Evolutionary conservation across 1,140 invertebrate genomes (phyloP).

Genomic region (Globodera rostochiensis): DNA sequence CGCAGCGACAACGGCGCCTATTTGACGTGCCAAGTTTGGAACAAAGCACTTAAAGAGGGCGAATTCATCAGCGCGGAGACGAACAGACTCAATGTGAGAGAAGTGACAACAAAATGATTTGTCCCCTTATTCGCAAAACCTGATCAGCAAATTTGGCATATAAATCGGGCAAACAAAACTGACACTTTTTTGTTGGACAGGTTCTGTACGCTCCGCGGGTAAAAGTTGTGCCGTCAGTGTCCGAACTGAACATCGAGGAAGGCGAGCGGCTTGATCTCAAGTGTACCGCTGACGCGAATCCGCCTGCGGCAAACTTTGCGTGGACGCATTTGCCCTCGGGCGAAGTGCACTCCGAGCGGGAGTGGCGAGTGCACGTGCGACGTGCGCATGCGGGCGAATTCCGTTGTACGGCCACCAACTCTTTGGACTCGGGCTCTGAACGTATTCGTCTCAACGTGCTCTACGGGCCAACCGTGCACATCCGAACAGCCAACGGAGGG

Average conservation of each 20-base stretch:
- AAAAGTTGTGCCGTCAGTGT: constrained; percentile 22
- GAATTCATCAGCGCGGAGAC: constrained; percentile 25
- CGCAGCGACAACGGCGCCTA: constrained; percentile 46
- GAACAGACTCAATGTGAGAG: constrained; percentile 41
- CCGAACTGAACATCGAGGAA: constrained; percentile 45
- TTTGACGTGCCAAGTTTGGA: constrained; percentile 48
- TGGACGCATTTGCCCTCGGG: constrained; percentile 45
- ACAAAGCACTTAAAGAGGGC: constrained; percentile 39
- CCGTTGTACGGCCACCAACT: constrained; percentile 42
- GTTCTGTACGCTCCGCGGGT: constrained; percentile 44
- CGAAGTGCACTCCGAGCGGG: constrained; percentile 16
- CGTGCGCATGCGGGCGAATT: constrained; percentile 37
- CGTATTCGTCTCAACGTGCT: constrained; percentile 43
- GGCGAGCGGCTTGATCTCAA: constrained; percentile 34
- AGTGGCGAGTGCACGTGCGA: constrained; percentile 40
- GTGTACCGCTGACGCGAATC: constrained; percentile 46
- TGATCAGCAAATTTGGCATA: not conserved
- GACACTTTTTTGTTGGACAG: constrained; percentile 7
- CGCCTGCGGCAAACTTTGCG: constrained; percentile 37
- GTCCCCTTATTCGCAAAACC: too few relatives aligned
- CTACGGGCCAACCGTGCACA: constrained; percentile 36
- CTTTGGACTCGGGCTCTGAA: constrained; percentile 33
- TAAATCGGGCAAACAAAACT: not conserved
- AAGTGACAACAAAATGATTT: not conserved
- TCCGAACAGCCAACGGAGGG: constrained; percentile 20